Conservation (phyloP, 2,888 invertebrate genomes). For the Luffia ferchaultella region DNA sequence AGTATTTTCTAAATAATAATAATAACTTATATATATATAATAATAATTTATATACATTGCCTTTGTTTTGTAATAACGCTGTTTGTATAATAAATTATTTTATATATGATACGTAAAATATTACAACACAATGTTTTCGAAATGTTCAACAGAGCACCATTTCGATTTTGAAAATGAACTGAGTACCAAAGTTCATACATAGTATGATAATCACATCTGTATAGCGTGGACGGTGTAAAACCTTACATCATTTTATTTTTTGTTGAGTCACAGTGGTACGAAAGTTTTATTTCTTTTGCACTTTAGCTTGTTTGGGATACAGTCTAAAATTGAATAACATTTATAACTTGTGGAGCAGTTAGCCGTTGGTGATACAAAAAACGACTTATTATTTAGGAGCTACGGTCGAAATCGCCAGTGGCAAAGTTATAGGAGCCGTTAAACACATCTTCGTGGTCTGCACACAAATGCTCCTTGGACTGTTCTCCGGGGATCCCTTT, state of each 20-base stretch:
- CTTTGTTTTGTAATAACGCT: slow-evolving; percentile 1
- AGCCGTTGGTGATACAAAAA: not conserved
- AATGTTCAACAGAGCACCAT: too few relatives aligned
- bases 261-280: slow-evolving; percentile 32
- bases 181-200: too few relatives aligned
- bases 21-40: not conserved
- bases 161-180: too few relatives aligned
- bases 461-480: not conserved
- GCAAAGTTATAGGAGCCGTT: not conserved
- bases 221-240: slow-evolving; percentile 14
- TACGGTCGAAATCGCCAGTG: not conserved
- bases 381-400: not conserved
- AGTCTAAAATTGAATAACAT: not conserved
- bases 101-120: slow-evolving; percentile 1
- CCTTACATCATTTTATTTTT: slow-evolving; percentile 28
- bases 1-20: not conserved
- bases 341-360: not conserved
- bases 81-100: slow-evolving; percentile 2
- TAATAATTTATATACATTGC: not conserved
- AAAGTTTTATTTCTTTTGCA: slow-evolving; percentile 5
- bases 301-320: not conserved
- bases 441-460: not conserved
- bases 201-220: slow-evolving; percentile 3
- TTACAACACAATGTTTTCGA: too few relatives aligned
- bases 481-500: slow-evolving; percentile 3